phyloP scores from a whole-genome alignment of 2,113 vertebrate genomes.

The Bubo scandiacus region DNA sequence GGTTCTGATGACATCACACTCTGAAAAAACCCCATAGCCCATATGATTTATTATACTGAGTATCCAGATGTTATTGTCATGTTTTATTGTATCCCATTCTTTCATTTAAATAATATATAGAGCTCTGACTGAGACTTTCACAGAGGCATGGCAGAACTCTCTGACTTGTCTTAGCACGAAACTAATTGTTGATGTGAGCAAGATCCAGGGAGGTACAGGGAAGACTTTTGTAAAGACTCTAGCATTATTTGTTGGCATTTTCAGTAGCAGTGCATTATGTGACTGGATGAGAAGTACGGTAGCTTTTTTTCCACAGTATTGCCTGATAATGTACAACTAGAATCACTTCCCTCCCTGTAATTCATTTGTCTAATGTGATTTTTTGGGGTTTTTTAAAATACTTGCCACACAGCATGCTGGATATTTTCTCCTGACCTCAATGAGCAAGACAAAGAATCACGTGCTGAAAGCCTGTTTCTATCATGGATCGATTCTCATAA shows the following conservation, averaged over 20 bases:
- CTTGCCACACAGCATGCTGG: rapidly evolving
- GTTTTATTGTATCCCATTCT: background rate
- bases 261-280: background rate
- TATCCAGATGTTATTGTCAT: background rate
- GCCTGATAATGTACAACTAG: background rate
- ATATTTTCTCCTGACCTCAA: background rate
- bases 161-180: background rate
- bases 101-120: background rate
- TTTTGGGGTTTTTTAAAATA: background rate
- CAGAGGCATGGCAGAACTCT: background rate
- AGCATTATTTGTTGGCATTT: background rate
- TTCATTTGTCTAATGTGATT: background rate
- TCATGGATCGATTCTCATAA: background rate
- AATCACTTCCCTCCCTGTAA: background rate
- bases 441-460: background rate
- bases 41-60: background rate
- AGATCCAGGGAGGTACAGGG: background rate
- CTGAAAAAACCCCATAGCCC: background rate
- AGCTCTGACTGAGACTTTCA: background rate
- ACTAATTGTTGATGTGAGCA: background rate
- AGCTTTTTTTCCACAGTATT: background rate
- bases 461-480: background rate
- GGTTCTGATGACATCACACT: background rate
- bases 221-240: background rate
- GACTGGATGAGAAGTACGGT: background rate